A percentile compares a stretch with the other conserved stretches of the same genome.
Conservation (phyloP, 1,140 invertebrate genomes). For the Procambarus clarkii region DNA sequence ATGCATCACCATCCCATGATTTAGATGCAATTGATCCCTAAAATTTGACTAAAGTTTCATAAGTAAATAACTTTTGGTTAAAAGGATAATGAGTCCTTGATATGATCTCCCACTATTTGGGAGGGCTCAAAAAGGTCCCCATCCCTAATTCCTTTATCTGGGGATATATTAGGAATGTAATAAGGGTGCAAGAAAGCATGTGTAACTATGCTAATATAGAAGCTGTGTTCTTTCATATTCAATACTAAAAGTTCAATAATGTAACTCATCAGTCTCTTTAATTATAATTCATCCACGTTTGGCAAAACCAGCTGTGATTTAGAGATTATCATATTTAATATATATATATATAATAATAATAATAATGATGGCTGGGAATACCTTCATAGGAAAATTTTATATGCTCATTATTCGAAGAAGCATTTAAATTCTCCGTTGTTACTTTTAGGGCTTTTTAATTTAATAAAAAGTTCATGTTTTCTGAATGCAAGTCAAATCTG, state of each 20-base stretch:
- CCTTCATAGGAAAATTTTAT: background rate
- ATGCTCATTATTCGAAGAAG: background rate
- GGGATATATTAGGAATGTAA: background rate
- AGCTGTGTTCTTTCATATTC: background rate
- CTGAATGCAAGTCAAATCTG: background rate
- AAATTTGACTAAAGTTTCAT: constrained; percentile 1
- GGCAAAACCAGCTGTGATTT: background rate
- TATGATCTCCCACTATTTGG: background rate
- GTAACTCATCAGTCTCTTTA: background rate
- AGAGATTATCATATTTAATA: background rate
- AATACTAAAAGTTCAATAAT: background rate
- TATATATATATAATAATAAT: background rate
- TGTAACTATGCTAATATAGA: background rate
- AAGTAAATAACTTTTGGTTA: background rate
- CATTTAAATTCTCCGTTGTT: background rate
- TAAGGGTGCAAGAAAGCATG: background rate
- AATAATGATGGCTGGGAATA: background rate
- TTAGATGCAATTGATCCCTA: constrained; percentile 62
- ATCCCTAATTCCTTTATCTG: background rate
- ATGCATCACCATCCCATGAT: constrained; percentile 54
- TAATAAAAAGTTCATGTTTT: background rate
- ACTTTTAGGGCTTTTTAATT: background rate
- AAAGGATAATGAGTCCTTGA: background rate
- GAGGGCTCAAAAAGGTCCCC: background rate
- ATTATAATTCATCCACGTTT: background rate